Percentiles rank a stretch among this genome's conserved stretches.
Conservation (phyloP, 2,888 invertebrate species). For the Linnaemya tessellans region DNA sequence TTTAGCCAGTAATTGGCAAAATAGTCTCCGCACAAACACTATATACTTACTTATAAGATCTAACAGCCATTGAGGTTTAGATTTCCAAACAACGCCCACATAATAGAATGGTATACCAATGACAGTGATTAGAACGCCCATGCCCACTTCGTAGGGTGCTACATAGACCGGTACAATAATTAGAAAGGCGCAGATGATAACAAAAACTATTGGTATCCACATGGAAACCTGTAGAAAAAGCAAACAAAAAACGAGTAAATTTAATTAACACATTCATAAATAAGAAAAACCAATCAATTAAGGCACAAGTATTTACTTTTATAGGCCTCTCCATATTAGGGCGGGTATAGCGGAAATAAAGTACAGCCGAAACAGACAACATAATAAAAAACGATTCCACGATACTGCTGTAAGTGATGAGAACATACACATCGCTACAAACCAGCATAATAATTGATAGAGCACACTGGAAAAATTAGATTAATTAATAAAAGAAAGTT, state of each 20-base stretch:
- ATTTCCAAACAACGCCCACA: conserved; percentile 87
- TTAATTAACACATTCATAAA: conserved; percentile 41
- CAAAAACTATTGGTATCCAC: conserved; percentile 90
- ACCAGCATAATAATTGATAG: conserved; percentile 93
- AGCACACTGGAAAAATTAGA: conserved; percentile 86
- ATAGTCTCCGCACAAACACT: too few relatives aligned
- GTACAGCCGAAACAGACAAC: conserved; percentile 91
- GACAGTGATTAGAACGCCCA: conserved; percentile 91
- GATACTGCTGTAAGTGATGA: conserved; percentile 96
- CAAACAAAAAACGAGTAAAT: conserved; percentile 28
- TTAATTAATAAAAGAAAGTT: conserved; percentile 53
- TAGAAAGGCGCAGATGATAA: conserved; percentile 90
- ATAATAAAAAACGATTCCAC: conserved; percentile 97
- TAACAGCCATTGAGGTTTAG: conserved; percentile 86
- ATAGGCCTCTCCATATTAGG: conserved; percentile 93
- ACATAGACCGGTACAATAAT: conserved; percentile 91
- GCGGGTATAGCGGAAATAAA: conserved; percentile 91
- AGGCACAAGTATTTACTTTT: conserved; percentile 85
- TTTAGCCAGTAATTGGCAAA: background rate
- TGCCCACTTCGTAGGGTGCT: conserved; percentile 90
- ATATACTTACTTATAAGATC: conserved; percentile 85
- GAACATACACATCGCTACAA: conserved; percentile 91
- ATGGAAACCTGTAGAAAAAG: conserved; percentile 86
- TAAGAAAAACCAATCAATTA: conserved; percentile 30
- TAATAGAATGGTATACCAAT: conserved; percentile 93